Base-by-base conservation (phyloP, 2,888 invertebrate species). In the Nudaria mundana region DNA sequence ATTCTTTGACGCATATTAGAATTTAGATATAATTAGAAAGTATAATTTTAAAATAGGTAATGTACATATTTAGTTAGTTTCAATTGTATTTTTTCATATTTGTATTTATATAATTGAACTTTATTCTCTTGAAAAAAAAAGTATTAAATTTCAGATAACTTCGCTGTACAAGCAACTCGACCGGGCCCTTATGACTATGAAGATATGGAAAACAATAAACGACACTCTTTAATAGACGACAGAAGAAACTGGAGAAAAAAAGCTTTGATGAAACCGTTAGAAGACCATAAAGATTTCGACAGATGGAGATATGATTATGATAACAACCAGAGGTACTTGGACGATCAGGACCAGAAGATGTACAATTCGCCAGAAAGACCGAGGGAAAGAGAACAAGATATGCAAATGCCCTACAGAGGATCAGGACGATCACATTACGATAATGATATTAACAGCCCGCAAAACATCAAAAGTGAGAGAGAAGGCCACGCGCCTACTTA, bases 181-280 rank as follows among this genome's bases (percentile, higher is more conserved):
- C 44, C 63, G 16, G 70, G 58, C 37, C 67, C 56, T 56, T 85
- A 77, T 41, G 86, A 87, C 45, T 84, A 86, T 42, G 83, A 83
- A 2, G 85, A 87, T 26, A 35, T 60, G 6, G 80, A 83, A 11
- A 64, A 56, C 18, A 74, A 54, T 31, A 82, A 78, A 52, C 71
- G 78, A 37, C 81, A 81, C 46, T 63, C 72, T 1, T 49, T 76
- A 23, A 52, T 75, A 32, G 81, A 83, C 2, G 85, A 86, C 23
- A 66, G 84, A 46, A 68, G 82, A 24, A 81, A 76, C 45, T 85
- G 81, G 81, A 76, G 85, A 44, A 82, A 82, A 48, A 84, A 83
- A 48, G 66, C 71, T 2, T 47, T 85, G 24, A 37, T 68, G 25
- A 78, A 78, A 46, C 54, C 76, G 2, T 31, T 49, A 6, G 81